Evolutionary conservation across 2,797 vertebrate genomes (phyloP), one percentile per base, ranked within the genome.

Genomic region (Hapalemur alaotrensis): DNA sequence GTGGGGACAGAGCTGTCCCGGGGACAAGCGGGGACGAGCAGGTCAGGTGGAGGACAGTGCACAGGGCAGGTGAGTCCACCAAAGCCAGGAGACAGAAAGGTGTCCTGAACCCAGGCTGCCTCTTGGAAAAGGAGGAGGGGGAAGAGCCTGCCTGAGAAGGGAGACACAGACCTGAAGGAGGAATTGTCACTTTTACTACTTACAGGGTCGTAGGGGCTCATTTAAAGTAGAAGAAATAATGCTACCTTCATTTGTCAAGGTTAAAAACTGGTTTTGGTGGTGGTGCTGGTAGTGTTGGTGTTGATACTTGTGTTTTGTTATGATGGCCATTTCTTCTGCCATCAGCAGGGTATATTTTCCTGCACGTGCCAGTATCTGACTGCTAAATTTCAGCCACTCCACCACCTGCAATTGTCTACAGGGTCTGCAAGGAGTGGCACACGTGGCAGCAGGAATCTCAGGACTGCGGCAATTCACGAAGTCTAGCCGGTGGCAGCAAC

Each of bases 1-100:
- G 15, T 1, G 41, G 50, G 48, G 50, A 57, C 78, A 43, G 28
- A 72, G 78, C 63, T 17, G 4, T 43, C 67, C 86, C 0, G 7
- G 30, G 38, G 30, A 38, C 84, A 78, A 43, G 30, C 1, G n/a
- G 8, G 23, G 7, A 1, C 14, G 9, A 65, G 25, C 10, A 18
- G 1, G 0, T 70, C 50, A 73, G 28, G 76, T 0, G 0, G 72
- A 28, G 32, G 67, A 70, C 28, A 6, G 0, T 20, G 23, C 17
- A 0, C 1, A 52, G 61, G 84, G 23, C n/a, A 57, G 30, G 2
- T 1, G 3, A 59, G 22, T 17, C 67, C 48, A 22, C 52, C 86
- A 70, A 41, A 75, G 38, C 32, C 2, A 0, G 22, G 46, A 67
- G 32, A 38, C 4, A 4, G 3, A 83, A 78, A 46, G n/a, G 41